A percentile compares a stretch with the other conserved stretches of the same genome.
These are phyloP conservation scores for Catharus ustulatus DNA, from an alignment of 2,797 vertebrate species.

Conservation along the genomic window DNA sequence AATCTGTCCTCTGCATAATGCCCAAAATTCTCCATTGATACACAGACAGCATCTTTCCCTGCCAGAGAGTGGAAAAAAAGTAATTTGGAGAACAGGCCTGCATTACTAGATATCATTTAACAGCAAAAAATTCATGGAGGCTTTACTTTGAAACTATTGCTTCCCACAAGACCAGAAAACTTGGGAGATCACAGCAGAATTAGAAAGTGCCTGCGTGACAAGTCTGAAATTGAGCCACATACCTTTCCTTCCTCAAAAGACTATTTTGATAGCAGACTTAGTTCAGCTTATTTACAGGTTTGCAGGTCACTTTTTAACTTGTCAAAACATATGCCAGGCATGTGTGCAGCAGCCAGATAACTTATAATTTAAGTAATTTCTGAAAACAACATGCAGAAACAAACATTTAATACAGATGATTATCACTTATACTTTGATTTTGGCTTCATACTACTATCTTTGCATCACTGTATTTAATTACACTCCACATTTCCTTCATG, in stretches of 20 bases:
- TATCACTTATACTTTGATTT: slow-evolving; percentile 67
- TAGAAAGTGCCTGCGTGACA: not conserved
- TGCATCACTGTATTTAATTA: slow-evolving; percentile 65
- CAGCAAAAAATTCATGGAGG: not conserved
- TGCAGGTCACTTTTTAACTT: slow-evolving; percentile 57
- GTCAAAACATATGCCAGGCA: slow-evolving; percentile 58
- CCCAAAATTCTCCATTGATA: not conserved
- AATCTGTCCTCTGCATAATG: not conserved
- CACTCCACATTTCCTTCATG: slow-evolving; percentile 65
- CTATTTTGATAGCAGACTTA: slow-evolving; percentile 21
- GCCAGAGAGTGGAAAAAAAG: not conserved
- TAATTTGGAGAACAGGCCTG: not conserved
- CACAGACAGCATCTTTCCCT: not conserved
- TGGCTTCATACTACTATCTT: slow-evolving; percentile 58
- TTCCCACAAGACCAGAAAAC: not conserved
- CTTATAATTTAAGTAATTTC: slow-evolving; percentile 45
- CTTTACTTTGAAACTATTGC: not conserved
- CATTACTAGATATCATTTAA: not conserved
- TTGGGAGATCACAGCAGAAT: not conserved
- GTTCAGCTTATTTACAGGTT: slow-evolving; percentile 42
- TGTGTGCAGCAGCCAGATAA: slow-evolving; percentile 42
- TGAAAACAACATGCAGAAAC: slow-evolving; percentile 65
- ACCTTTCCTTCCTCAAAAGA: slow-evolving; percentile 13
- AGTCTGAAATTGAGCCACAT: not conserved
- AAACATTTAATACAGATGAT: slow-evolving; percentile 64